Evolutionary conservation across 2,113 vertebrate genomes (phyloP).

Genomic region (Rhegmatorhina hoffmannsi): DNA sequence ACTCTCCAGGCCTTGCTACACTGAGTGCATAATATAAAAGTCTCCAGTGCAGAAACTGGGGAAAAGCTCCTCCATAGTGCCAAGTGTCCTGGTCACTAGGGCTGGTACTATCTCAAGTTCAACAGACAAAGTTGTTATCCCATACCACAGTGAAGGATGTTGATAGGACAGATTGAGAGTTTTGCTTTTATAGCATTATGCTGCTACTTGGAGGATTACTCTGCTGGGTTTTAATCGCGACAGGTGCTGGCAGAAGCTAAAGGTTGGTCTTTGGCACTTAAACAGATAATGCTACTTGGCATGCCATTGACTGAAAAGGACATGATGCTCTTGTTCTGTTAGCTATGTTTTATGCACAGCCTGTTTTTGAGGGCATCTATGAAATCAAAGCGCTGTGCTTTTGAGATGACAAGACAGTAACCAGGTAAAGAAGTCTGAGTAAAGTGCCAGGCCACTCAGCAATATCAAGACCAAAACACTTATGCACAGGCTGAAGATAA

Average conservation of each 20-base stretch:
- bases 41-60: background rate
- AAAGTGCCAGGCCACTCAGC: background rate
- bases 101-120: background rate
- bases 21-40: background rate
- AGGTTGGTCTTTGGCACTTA: background rate
- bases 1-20: background rate
- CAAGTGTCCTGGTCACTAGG: background rate
- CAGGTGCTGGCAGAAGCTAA: background rate
- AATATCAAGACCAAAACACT: background rate
- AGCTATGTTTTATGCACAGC: background rate
- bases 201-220: background rate
- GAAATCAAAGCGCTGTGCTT: background rate
- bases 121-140: background rate
- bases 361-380: background rate
- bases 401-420: background rate
- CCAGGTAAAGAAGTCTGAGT: background rate
- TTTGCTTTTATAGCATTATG: background rate
- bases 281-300: background rate
- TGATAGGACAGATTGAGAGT: background rate
- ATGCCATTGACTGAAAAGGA: background rate
- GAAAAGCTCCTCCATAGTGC: background rate
- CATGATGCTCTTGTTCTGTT: background rate
- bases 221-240: background rate
- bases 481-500: background rate
- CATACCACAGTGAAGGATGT: fast-evolving